phyloP scores from a whole-genome alignment of 2,888 invertebrate species.

The Nephrotoma guestfalica region DNA sequence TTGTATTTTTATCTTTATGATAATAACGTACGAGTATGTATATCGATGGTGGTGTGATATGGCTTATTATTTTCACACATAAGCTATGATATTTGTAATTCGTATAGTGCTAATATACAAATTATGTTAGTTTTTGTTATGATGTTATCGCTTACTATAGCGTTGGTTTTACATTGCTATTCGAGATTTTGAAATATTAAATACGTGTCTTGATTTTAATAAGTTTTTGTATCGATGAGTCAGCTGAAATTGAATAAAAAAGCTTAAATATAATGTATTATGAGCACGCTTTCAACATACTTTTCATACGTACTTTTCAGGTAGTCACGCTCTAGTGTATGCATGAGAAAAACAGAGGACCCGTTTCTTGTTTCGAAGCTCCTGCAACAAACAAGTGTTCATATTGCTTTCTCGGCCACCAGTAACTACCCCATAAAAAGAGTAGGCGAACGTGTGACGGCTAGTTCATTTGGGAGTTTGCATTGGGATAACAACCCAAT shows the following conservation, averaged over 20 bases:
- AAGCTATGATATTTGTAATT: background rate
- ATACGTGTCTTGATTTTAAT: background rate
- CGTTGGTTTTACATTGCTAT: background rate
- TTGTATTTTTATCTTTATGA: background rate
- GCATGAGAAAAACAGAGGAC: too few species aligned
- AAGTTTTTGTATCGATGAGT: background rate
- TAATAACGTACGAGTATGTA: background rate
- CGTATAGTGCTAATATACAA: background rate
- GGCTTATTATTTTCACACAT: background rate
- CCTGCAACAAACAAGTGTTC: too few species aligned
- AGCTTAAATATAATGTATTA: background rate
- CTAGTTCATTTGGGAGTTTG: too few species aligned
- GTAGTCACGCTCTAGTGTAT: too few species aligned
- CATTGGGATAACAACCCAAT: too few species aligned
- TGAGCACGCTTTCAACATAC: background rate
- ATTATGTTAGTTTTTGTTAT: background rate
- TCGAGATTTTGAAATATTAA: background rate
- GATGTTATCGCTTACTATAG: too few species aligned
- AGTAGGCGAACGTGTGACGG: too few species aligned
- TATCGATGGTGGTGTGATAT: background rate
- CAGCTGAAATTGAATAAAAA: background rate
- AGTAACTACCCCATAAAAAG: too few species aligned
- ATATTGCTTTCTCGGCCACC: too few species aligned
- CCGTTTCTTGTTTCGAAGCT: too few species aligned
- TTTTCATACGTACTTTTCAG: too few species aligned